Evolutionary conservation across 2,113 vertebrate species (phyloP), one percentile per base, ranked within the genome.

Genomic region (Cinclus cinclus): DNA sequence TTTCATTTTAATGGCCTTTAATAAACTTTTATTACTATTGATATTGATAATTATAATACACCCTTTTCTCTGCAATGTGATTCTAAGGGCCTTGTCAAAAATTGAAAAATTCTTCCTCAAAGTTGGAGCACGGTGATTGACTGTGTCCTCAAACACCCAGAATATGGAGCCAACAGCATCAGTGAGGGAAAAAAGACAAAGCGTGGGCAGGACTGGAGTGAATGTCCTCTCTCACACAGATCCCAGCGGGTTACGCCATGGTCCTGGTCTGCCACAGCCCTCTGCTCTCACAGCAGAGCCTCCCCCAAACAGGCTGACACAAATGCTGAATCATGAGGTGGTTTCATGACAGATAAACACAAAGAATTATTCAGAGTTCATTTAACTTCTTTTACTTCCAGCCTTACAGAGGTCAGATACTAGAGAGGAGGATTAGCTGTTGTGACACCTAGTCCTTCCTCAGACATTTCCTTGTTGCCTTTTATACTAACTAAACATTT

Each of bases 1-100:
- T 99, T 99, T 98, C 98, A 99, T 99, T 99, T 99, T 99, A 99
- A 99, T 99, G 98, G 99, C 99, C 98, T 99, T 99, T 99, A 99
- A 99, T 99, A 99, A 99, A 99, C 98, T 99, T 99, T 99, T 99
- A 99, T 99, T 98, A 98, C 98, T 98, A 98, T 98, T 98, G 98
- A 97, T 99, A 99, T 98, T 98, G 98, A 99, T 99, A 99, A 99
- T 99, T 99, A 99, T 98, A 99, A 99, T 98, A 98, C 98, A 98
- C 98, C 98, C 98, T 98, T 99, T 98, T 98, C 98, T 97, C 97
- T 95, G 95, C 98, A 98, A 97, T 98, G 97, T 97, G 97, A 98
- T 98, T 98, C 95, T 98, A 98, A 98, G 96, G 97, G 95, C 94
- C 97, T 98, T 97, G 97, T 96, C 97, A 97, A 97, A 98, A 98